Evolutionary conservation across 2,888 invertebrate species (phyloP).

Genomic region (Linnaemya tessellans): DNA sequence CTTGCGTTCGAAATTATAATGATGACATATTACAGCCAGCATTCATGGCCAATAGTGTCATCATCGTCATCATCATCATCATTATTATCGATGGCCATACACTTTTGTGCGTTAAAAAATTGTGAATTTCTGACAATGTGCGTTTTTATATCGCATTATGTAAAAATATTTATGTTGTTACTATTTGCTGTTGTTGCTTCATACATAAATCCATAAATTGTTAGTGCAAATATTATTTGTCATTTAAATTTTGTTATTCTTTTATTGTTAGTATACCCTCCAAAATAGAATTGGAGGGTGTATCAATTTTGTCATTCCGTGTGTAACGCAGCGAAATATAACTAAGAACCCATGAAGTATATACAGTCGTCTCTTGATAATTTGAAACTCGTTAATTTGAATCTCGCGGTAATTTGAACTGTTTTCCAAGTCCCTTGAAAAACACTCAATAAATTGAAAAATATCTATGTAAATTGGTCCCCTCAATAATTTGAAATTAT

Average conservation of each 20-base stretch:
- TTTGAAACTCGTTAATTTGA: no score
- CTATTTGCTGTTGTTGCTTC: slow-evolving; percentile 4
- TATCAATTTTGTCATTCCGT: no score
- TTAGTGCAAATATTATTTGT: slow-evolving; percentile 57
- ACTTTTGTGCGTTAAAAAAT: slow-evolving; percentile 40
- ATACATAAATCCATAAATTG: slow-evolving; percentile 47
- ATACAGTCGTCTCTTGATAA: no score
- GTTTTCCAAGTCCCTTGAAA: no score
- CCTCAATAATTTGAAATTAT: no score
- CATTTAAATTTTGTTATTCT: slow-evolving; percentile 52
- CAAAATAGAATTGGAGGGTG: no score
- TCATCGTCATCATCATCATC: slow-evolving; percentile 34
- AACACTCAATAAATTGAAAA: no score
- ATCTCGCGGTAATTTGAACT: no score
- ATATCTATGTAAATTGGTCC: no score
- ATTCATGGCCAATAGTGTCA: slow-evolving; percentile 36
- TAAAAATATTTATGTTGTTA: slow-evolving; percentile 48
- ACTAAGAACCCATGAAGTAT: no score
- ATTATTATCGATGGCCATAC: slow-evolving; percentile 37
- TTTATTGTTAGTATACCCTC: no score
- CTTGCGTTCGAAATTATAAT: slow-evolving; percentile 49
- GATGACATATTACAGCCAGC: slow-evolving; percentile 61
- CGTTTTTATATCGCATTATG: slow-evolving; percentile 49
- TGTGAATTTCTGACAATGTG: slow-evolving; percentile 31
- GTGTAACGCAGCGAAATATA: no score